Evolutionary conservation across 2,113 vertebrate species (phyloP).

Genomic region (Equus przewalskii): DNA sequence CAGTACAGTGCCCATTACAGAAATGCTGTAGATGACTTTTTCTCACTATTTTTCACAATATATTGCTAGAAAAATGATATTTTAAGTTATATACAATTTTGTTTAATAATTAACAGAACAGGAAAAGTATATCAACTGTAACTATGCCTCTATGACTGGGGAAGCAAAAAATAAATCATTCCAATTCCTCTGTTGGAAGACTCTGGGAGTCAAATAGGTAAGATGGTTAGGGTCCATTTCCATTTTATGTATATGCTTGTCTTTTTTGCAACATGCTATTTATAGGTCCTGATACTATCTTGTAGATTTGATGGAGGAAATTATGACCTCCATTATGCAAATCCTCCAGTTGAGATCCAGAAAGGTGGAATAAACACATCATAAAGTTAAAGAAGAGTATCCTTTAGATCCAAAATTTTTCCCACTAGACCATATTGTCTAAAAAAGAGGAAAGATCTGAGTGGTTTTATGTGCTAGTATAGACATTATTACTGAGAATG

Average conservation of each 20-base stretch:
- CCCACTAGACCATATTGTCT: background rate
- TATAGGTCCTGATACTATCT: background rate
- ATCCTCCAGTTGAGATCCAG: background rate
- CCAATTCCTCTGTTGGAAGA: background rate
- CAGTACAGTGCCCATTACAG: background rate
- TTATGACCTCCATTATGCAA: conserved; percentile 15
- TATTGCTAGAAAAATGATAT: background rate
- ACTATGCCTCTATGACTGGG: background rate
- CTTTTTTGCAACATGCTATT: background rate
- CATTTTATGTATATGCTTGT: background rate
- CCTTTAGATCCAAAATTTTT: background rate
- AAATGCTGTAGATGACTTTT: background rate
- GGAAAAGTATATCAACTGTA: background rate
- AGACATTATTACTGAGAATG: background rate
- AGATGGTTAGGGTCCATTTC: background rate
- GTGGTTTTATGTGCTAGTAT: background rate
- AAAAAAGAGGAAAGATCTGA: background rate
- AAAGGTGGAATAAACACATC: background rate
- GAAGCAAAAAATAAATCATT: background rate
- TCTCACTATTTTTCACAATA: background rate
- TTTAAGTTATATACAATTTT: background rate
- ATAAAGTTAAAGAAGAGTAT: background rate
- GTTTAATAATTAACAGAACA: background rate
- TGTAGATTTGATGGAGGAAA: background rate
- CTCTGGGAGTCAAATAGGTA: background rate